These are phyloP conservation scores for Saccopteryx bilineata DNA, from an alignment of 2,113 vertebrate genomes.

Conservation along the genomic window DNA sequence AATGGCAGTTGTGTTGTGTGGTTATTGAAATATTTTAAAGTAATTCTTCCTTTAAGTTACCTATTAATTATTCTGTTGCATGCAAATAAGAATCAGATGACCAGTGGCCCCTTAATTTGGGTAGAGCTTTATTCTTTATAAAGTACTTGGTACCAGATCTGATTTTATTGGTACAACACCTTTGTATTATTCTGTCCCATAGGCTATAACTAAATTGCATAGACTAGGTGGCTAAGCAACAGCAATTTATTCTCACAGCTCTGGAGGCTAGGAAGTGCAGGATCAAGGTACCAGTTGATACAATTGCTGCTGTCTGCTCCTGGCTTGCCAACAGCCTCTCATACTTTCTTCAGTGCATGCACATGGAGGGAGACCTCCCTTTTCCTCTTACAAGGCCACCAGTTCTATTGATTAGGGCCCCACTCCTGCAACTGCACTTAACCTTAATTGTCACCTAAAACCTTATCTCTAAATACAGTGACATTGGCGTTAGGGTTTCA, in stretches of 20 bases:
- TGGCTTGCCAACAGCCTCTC: neutral
- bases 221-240: neutral
- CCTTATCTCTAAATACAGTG: neutral
- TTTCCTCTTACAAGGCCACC: neutral
- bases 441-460: neutral
- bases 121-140: constrained; percentile 22
- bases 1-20: neutral
- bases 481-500: neutral
- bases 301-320: neutral
- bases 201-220: neutral
- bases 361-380: neutral
- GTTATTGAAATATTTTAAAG: constrained; percentile 13
- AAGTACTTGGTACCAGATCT: neutral
- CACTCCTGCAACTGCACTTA: neutral
- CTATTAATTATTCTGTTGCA: neutral
- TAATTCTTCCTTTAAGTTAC: neutral
- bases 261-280: neutral
- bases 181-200: neutral
- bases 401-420: neutral
- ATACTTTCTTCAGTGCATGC: neutral
- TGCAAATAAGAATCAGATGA: constrained; percentile 37
- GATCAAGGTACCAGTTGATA: neutral
- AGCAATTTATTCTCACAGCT: constrained; percentile 19
- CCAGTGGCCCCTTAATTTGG: neutral
- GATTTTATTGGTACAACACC: neutral